Conservation (phyloP, 2,888 invertebrate species). For the Hylaea fasciaria region DNA sequence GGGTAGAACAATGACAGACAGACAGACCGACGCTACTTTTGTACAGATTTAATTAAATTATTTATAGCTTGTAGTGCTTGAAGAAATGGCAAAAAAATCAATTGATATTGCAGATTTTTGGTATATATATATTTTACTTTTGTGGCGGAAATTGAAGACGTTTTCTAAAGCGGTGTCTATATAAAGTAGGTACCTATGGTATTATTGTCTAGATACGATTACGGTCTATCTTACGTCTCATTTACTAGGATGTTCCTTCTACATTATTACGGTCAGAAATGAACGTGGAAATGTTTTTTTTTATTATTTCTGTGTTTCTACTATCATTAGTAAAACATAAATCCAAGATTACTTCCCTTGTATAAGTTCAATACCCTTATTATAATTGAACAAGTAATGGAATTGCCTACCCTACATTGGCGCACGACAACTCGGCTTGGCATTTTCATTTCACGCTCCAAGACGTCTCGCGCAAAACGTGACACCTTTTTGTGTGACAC, state of each 20-base stretch:
- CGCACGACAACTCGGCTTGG: conserved; percentile 36
- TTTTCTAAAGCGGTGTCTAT: too few species aligned
- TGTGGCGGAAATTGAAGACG: neutral
- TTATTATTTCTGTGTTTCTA: too few species aligned
- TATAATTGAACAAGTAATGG: conserved; percentile 7
- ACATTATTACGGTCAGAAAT: too few species aligned
- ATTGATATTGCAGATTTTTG: conserved; percentile 9
- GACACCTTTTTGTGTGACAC: conserved; percentile 45
- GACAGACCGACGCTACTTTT: conserved; percentile 51
- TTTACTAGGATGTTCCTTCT: too few species aligned
- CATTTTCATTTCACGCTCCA: conserved; percentile 60
- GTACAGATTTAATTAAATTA: conserved; percentile 74
- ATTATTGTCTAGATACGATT: too few species aligned
- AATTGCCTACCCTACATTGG: conserved; percentile 35
- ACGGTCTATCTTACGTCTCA: too few species aligned
- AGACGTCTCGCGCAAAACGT: conserved; percentile 53
- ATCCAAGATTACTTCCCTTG: too few species aligned
- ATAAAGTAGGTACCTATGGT: too few species aligned
- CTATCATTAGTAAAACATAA: too few species aligned
- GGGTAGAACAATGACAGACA: conserved; percentile 57
- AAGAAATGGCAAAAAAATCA: conserved; percentile 16
- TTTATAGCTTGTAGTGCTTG: conserved; percentile 41
- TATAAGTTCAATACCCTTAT: neutral
- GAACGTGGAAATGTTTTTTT: too few species aligned
- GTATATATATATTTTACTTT: neutral